phyloP scores from a whole-genome alignment of 53 echinoderm and acorn worm species.

The Holothuria scabra region DNA sequence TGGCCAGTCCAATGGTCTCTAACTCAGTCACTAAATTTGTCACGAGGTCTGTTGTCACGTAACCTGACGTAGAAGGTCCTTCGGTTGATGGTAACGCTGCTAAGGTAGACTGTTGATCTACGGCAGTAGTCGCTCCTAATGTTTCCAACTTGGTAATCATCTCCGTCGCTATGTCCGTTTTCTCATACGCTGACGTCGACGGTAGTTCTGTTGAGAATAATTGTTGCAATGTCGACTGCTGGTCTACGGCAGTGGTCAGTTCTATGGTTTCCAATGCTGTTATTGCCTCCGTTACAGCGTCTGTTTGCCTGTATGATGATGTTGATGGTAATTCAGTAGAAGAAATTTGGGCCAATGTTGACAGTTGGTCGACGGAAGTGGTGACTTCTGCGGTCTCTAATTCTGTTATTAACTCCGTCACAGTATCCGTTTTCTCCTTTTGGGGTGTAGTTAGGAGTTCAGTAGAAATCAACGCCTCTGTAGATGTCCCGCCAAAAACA shows the following conservation, averaged over 20 bases:
- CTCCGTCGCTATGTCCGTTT: background rate
- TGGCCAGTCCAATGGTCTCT: constrained; percentile 10
- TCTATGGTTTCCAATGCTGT: constrained; percentile 29
- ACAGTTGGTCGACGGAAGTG: too few relatives aligned
- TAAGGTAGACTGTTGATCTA: too few relatives aligned
- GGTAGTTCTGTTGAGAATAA: too few relatives aligned
- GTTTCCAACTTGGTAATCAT: constrained; percentile 9
- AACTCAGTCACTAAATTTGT: background rate
- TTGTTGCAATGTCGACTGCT: background rate
- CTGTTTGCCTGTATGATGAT: background rate
- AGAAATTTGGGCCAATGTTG: too few relatives aligned
- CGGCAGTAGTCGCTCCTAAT: background rate
- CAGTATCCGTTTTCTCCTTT: background rate
- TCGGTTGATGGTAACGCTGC: too few relatives aligned
- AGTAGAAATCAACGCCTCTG: too few relatives aligned
- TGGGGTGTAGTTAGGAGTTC: too few relatives aligned
- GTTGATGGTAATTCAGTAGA: too few relatives aligned
- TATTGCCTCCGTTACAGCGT: background rate
- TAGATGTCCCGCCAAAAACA: too few relatives aligned
- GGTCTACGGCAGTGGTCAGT: background rate
- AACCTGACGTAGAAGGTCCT: too few relatives aligned
- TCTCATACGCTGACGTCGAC: background rate
- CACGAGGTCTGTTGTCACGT: background rate
- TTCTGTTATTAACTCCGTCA: constrained; percentile 15
- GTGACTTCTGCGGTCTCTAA: background rate